phyloP scores from a whole-genome alignment of 2,113 vertebrate species.

The Herpetotheres cachinnans region DNA sequence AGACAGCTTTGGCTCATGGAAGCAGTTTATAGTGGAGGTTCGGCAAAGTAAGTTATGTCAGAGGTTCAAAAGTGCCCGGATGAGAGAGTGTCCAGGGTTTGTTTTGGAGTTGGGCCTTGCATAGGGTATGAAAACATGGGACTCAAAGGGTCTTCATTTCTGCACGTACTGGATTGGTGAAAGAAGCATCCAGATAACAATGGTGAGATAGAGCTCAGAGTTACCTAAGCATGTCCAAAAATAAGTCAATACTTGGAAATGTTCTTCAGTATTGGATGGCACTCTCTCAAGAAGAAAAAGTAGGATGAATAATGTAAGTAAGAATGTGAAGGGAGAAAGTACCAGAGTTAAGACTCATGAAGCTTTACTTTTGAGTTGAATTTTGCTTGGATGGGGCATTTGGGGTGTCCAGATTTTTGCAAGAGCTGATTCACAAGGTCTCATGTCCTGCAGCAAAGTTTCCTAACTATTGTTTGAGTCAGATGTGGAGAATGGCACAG shows the following conservation, averaged over 20 bases:
- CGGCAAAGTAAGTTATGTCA: neutral
- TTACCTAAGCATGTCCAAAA: neutral
- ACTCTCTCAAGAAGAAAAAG: neutral
- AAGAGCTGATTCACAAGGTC: neutral
- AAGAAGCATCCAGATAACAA: neutral
- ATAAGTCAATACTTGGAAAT: neutral
- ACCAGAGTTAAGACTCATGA: neutral
- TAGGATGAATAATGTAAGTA: neutral
- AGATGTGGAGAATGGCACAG: neutral
- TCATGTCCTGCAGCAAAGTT: neutral
- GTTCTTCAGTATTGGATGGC: neutral
- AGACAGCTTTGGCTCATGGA: neutral
- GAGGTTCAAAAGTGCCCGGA: neutral
- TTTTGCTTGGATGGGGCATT: neutral
- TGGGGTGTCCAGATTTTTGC: neutral
- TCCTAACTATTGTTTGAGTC: neutral
- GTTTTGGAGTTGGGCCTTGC: neutral
- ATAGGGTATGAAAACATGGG: neutral
- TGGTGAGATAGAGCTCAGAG: neutral
- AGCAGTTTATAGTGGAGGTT: neutral
- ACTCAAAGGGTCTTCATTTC: neutral
- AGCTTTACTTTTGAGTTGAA: neutral
- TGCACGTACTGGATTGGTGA: fast-evolving
- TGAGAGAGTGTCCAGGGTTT: neutral
- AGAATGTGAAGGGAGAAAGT: neutral